These are phyloP conservation scores for Nasonia oneida DNA, from an alignment of 2,888 invertebrate species.

Conservation along the genomic window DNA sequence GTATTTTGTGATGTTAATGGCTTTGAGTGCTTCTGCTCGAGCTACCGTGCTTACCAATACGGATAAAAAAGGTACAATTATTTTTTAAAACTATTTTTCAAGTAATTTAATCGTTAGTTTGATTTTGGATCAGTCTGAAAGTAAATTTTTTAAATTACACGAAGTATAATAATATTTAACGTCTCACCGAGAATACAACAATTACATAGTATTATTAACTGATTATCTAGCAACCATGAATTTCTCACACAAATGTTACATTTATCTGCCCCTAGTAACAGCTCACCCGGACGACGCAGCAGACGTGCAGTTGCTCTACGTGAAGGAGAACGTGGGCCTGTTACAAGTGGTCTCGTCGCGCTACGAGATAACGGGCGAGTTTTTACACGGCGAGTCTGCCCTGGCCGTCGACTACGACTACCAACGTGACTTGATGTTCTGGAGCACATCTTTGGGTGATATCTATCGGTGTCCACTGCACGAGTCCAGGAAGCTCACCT, in stretches of 20 bases:
- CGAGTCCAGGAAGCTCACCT: background rate
- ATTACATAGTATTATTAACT: background rate
- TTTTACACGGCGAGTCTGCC: background rate
- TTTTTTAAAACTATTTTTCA: background rate
- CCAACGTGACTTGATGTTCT: conserved; percentile 88
- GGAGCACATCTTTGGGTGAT: conserved; percentile 80
- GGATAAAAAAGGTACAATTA: conserved; percentile 7
- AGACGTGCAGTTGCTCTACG: conserved; percentile 17
- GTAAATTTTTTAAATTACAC: background rate
- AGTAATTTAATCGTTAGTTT: background rate
- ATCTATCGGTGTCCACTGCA: background rate
- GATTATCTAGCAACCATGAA: background rate
- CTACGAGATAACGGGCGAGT: conserved; percentile 23
- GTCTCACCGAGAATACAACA: background rate
- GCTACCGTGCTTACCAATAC: conserved; percentile 9
- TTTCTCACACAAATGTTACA: background rate
- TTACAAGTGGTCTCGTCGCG: background rate
- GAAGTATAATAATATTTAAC: background rate
- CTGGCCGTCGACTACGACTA: conserved; percentile 87
- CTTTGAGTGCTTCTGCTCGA: background rate
- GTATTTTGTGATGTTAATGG: background rate
- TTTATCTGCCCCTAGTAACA: background rate
- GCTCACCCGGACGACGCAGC: conserved; percentile 16
- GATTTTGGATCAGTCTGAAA: background rate
- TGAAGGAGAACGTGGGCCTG: conserved; percentile 19